phyloP scores from a whole-genome alignment of 2,797 vertebrate species.

The Chloroceryle inda region DNA sequence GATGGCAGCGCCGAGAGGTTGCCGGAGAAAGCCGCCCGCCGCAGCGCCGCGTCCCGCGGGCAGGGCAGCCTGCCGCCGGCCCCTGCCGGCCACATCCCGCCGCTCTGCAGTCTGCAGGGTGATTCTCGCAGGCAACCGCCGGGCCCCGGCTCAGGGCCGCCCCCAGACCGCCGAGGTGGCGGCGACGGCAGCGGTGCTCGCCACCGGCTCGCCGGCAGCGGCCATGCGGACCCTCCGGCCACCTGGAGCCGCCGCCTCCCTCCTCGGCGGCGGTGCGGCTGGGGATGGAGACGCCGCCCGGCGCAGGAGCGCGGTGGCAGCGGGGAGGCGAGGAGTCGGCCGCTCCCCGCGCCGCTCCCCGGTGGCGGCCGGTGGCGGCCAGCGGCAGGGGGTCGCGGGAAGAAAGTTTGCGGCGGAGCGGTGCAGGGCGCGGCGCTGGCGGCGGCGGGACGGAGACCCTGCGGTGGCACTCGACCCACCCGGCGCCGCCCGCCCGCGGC shows the following conservation, averaged over 20 bases:
- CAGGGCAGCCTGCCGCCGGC: slow-evolving; percentile 87
- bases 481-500: neutral
- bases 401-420: slow-evolving; percentile 23
- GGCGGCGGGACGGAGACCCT: neutral
- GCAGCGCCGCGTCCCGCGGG: slow-evolving; percentile 92
- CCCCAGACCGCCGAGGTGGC: neutral
- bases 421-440: neutral
- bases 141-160: neutral
- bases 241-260: neutral
- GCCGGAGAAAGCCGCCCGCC: slow-evolving; percentile 89
- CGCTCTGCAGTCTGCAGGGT: neutral
- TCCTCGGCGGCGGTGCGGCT: neutral
- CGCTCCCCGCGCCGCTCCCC: neutral
- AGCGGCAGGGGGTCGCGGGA: neutral
- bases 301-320: neutral
- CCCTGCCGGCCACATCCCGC: slow-evolving; percentile 91
- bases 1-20: slow-evolving; percentile 87
- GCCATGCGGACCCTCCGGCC: slow-evolving; percentile 52
- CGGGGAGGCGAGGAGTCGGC: neutral
- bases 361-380: neutral
- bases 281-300: neutral
- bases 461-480: neutral
- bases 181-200: slow-evolving; percentile 33
- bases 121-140: neutral
- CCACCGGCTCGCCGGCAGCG: neutral